phyloP scores from a whole-genome alignment of 2,797 vertebrate species.

The Garrulus glandarius region DNA sequence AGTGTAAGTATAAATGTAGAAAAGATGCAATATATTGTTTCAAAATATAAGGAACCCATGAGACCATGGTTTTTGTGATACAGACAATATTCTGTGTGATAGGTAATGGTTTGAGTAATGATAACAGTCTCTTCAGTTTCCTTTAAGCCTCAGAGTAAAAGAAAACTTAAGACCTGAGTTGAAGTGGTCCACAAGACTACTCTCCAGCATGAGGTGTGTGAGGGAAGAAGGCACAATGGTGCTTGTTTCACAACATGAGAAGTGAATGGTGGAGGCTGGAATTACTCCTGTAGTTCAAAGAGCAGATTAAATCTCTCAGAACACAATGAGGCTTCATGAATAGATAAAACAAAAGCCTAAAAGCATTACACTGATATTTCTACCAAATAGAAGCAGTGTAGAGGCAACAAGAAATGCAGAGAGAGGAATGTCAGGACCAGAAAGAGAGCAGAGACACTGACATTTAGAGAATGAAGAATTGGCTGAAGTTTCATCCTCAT shows the following conservation, averaged over 20 bases:
- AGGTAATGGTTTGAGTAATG: neutral
- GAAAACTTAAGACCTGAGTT: neutral
- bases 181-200: neutral
- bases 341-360: neutral
- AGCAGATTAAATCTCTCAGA: neutral
- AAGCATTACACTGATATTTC: neutral
- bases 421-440: neutral
- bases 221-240: neutral
- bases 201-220: neutral
- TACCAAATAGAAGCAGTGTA: neutral
- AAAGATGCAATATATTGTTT: neutral
- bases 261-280: neutral
- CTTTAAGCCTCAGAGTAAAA: neutral
- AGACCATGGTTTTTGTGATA: neutral
- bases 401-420: neutral
- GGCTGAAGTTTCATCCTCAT: neutral
- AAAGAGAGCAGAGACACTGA: neutral
- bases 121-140: neutral
- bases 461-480: neutral
- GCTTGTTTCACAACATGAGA: neutral
- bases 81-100: neutral
- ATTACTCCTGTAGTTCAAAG: neutral
- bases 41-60: neutral
- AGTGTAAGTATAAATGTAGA: neutral
- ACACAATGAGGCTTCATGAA: neutral